phyloP scores from a whole-genome alignment of 1,140 invertebrate species.

The Nephotettix cincticeps region DNA sequence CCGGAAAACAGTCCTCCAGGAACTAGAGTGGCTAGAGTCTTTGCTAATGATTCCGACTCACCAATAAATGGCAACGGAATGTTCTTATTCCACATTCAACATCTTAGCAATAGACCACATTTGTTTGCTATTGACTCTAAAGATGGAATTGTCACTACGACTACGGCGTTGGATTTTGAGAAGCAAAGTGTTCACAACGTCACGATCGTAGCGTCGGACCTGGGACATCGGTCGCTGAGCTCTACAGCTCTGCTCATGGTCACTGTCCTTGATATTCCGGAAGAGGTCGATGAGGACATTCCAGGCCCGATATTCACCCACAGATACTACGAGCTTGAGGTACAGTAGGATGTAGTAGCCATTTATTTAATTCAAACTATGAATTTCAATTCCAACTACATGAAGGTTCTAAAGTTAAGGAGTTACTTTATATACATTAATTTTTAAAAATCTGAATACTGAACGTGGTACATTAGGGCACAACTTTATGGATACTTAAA shows the following conservation, averaged over 20 bases:
- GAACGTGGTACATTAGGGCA: too few species aligned
- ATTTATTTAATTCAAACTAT: too few species aligned
- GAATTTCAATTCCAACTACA: too few species aligned
- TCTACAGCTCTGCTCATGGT: slow-evolving; percentile 71
- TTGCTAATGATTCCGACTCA: slow-evolving; percentile 81
- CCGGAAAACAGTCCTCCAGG: slow-evolving; percentile 68
- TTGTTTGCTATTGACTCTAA: slow-evolving; percentile 78
- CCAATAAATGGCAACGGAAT: slow-evolving; percentile 79
- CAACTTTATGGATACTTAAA: too few species aligned
- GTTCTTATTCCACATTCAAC: slow-evolving; percentile 68
- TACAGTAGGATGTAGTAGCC: slow-evolving; percentile 25
- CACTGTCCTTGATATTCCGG: slow-evolving; percentile 63
- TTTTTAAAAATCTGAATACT: too few species aligned
- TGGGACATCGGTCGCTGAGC: slow-evolving; percentile 76
- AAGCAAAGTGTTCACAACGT: slow-evolving; percentile 65
- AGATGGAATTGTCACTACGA: slow-evolving; percentile 75
- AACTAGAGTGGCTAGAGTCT: slow-evolving; percentile 66
- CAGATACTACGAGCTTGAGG: slow-evolving; percentile 72
- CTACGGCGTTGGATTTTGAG: slow-evolving; percentile 72
- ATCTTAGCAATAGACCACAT: slow-evolving; percentile 58
- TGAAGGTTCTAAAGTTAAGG: too few species aligned
- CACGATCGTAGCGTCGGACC: slow-evolving; percentile 77
- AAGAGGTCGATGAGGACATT: slow-evolving; percentile 43
- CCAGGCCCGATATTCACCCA: slow-evolving; percentile 62
- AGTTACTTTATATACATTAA: too few species aligned